Evolutionary conservation across 2,113 vertebrate species (phyloP).

Genomic region (Nothobranchius kuhntae): DNA sequence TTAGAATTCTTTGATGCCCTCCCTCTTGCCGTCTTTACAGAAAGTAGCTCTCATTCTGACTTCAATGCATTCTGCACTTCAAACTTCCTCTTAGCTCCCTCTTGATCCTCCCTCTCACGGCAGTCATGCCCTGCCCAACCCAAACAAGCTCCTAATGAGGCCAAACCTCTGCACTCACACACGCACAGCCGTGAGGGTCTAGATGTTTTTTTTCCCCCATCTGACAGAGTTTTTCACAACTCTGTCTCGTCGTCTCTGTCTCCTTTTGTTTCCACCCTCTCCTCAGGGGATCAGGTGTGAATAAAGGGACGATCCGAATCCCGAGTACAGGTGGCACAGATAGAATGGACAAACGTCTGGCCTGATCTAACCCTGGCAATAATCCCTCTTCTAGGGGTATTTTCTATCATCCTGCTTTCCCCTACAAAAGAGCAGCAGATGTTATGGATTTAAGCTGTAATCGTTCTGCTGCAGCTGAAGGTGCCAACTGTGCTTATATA

Average conservation of each 20-base stretch:
- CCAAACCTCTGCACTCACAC: slow-evolving; percentile 43
- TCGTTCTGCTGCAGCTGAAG: slow-evolving; percentile 59
- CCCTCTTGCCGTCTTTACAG: slow-evolving; percentile 49
- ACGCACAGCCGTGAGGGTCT: slow-evolving; percentile 25
- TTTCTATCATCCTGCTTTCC: slow-evolving; percentile 31
- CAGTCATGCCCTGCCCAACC: slow-evolving; percentile 25
- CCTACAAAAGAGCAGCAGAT: slow-evolving; percentile 59
- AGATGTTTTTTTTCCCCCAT: slow-evolving; percentile 18
- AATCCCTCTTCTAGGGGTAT: slow-evolving; percentile 37
- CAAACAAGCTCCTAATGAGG: slow-evolving; percentile 67
- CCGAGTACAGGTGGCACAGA: slow-evolving; percentile 39
- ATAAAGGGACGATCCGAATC: slow-evolving; percentile 9
- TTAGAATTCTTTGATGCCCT: slow-evolving; percentile 56
- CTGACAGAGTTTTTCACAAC: slow-evolving; percentile 44
- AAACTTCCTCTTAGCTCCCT: slow-evolving; percentile 57
- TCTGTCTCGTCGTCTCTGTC: slow-evolving; percentile 6
- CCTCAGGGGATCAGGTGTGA: slow-evolving; percentile 20
- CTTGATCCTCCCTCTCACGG: slow-evolving; percentile 64
- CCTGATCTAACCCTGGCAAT: slow-evolving; percentile 35
- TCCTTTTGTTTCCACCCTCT: slow-evolving; percentile 20
- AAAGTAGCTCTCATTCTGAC: slow-evolving; percentile 57
- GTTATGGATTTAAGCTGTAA: slow-evolving; percentile 67
- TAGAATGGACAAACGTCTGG: slow-evolving; percentile 39
- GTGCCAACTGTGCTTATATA: slow-evolving; percentile 67
- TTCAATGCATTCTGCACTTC: slow-evolving; percentile 53